phyloP scores from a whole-genome alignment of 2,113 vertebrate genomes.

The Herpetotheres cachinnans region DNA sequence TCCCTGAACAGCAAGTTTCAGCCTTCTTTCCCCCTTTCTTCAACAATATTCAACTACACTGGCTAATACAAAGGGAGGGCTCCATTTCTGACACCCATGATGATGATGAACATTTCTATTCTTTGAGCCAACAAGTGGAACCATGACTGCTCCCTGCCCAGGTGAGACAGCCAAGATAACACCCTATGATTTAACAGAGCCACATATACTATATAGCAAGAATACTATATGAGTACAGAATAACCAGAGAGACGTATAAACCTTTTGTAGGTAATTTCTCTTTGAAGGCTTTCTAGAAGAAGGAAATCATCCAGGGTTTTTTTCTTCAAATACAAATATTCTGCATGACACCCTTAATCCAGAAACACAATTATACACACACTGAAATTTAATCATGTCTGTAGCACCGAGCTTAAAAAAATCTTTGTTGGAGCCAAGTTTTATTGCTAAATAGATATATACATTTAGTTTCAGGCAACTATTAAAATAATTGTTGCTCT shows the following conservation, averaged over 20 bases:
- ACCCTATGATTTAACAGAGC: neutral
- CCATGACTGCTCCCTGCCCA: neutral
- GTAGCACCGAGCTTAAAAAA: neutral
- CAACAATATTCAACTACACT: neutral
- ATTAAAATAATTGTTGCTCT: conserved; percentile 18
- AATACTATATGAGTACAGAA: neutral
- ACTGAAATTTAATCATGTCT: neutral
- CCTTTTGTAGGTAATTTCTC: neutral
- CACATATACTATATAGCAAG: neutral
- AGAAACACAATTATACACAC: neutral
- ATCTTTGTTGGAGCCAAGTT: neutral
- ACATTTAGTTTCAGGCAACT: neutral
- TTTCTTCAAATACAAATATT: neutral
- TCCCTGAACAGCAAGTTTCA: neutral
- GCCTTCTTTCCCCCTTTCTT: neutral
- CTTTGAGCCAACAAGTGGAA: neutral
- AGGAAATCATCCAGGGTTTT: neutral
- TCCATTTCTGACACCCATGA: neutral
- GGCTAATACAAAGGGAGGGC: neutral
- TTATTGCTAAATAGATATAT: neutral
- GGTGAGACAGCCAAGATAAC: neutral
- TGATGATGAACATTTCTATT: neutral
- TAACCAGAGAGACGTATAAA: neutral
- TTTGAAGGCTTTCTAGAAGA: neutral
- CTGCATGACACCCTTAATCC: neutral